Conservation (phyloP, 2,113 vertebrate species). For the Rhadina sibilatrix region DNA sequence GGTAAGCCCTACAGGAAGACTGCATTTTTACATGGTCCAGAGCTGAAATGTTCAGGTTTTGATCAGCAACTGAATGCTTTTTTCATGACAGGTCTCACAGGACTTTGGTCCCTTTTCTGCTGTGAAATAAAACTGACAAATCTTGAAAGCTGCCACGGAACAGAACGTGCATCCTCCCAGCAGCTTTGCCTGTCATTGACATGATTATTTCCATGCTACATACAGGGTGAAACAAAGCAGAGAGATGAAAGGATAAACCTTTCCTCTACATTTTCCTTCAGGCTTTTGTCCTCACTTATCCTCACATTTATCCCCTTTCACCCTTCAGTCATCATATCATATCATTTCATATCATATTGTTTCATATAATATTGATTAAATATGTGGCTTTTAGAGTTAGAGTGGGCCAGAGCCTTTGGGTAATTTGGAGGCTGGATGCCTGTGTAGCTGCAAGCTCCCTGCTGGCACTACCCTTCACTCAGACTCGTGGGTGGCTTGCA, state of each 20-base stretch:
- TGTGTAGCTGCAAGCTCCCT: not conserved
- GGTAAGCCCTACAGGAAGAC: not conserved
- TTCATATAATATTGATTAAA: not conserved
- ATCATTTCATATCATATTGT: not conserved
- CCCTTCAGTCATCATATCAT: not conserved
- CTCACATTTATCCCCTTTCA: not conserved
- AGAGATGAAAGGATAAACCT: not conserved
- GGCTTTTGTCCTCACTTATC: not conserved
- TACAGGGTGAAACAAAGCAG: not conserved
- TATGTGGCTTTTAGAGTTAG: not conserved
- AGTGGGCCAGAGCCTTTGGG: not conserved
- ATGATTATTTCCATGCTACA: not conserved
- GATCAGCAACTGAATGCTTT: not conserved
- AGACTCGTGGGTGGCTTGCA: not conserved
- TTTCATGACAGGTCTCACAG: not conserved
- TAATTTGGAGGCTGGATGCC: not conserved
- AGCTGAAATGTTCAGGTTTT: not conserved
- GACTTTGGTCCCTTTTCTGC: not conserved
- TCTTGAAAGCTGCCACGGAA: slow-evolving; percentile 12
- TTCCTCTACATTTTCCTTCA: not conserved
- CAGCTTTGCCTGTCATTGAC: not conserved
- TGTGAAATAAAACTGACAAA: not conserved
- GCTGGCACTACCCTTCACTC: not conserved
- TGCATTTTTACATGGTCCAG: not conserved
- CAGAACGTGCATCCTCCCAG: not conserved